Evolutionary conservation across 2,797 vertebrate species (phyloP).

Genomic region (Morus bassanus): DNA sequence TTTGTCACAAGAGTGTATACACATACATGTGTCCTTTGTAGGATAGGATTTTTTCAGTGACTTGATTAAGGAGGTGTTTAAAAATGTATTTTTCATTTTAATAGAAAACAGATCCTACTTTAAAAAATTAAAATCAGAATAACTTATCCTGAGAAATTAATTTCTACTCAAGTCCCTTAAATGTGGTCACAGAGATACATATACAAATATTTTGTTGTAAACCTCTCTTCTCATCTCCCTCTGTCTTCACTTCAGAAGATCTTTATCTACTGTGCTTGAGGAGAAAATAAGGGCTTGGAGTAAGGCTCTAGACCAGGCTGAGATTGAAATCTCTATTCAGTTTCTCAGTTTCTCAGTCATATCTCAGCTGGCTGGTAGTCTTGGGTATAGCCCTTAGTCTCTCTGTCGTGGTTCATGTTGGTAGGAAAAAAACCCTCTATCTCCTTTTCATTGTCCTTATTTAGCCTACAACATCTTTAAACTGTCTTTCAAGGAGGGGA

Average conservation of each 20-base stretch:
- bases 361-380: neutral
- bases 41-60: neutral
- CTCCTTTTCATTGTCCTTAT: neutral
- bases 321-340: neutral
- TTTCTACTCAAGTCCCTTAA: neutral
- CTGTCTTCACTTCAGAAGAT: neutral
- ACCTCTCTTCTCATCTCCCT: neutral
- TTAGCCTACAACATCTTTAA: neutral
- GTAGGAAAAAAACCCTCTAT: neutral
- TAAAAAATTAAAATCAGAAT: neutral
- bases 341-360: neutral
- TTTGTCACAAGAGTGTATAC: neutral
- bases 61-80: neutral
- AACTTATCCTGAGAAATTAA: neutral
- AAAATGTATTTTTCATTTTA: neutral
- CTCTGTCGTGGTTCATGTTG: neutral
- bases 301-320: neutral
- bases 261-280: neutral
- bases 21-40: neutral
- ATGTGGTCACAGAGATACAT: neutral
- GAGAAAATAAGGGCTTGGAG: neutral
- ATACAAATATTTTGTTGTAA: neutral
- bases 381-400: neutral
- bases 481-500: neutral
- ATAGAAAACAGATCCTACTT: neutral